These are phyloP conservation scores for Drosophila rhopaloa DNA, from an alignment of 1,140 invertebrate genomes.

Conservation along the genomic window DNA sequence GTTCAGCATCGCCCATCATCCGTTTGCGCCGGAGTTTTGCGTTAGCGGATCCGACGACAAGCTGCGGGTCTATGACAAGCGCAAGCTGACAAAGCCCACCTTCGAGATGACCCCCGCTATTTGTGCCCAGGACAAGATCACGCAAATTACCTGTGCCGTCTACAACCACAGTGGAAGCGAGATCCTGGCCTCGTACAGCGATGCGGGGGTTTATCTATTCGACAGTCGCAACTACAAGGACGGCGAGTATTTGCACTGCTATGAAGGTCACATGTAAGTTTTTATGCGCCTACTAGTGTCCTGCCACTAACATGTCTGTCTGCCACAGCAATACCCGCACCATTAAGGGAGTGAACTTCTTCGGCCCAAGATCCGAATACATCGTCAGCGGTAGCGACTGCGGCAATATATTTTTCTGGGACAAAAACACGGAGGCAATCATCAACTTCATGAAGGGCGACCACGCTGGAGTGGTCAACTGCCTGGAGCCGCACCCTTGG, in stretches of 20 bases:
- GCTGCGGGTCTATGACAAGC: conserved; percentile 90
- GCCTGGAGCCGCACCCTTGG: conserved; percentile 94
- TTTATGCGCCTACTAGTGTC: background rate
- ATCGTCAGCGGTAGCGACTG: conserved; percentile 97
- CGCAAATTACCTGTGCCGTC: conserved; percentile 93
- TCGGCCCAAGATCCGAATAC: conserved; percentile 95
- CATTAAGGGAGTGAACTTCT: conserved; percentile 97
- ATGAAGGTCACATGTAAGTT: conserved; percentile 88
- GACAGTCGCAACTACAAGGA: conserved; percentile 87
- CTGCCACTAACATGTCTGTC: background rate
- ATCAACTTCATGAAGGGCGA: conserved; percentile 95
- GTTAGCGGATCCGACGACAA: conserved; percentile 89
- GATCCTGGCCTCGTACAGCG: conserved; percentile 96
- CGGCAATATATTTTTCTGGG: conserved; percentile 98
- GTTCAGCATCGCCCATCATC: conserved; percentile 95
- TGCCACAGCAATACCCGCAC: conserved; percentile 88
- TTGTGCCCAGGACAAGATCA: conserved; percentile 28
- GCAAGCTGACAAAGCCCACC: conserved; percentile 85
- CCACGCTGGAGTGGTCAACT: conserved; percentile 95
- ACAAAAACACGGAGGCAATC: conserved; percentile 94
- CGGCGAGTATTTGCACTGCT: conserved; percentile 89
- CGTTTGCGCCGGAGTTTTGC: conserved; percentile 92
- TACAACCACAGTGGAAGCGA: conserved; percentile 97
- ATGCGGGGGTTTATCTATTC: conserved; percentile 97
- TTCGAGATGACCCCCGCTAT: conserved; percentile 85